A percentile compares a stretch with the other conserved stretches of the same genome.
Evolutionary conservation across 2,113 vertebrate genomes (phyloP).

Genomic region (Passer montanus): DNA sequence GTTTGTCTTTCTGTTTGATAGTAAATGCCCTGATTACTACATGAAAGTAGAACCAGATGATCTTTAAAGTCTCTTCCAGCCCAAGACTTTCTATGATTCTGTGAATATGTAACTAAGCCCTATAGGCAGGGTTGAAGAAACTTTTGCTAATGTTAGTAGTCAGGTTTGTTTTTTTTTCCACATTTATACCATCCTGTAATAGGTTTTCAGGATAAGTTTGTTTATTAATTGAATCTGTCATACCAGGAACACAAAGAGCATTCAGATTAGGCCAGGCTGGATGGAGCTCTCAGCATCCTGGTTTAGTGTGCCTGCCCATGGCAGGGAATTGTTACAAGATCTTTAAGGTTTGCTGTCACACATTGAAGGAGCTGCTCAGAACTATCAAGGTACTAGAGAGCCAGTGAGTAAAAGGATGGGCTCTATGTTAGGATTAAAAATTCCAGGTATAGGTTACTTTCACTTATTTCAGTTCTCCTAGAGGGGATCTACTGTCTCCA

Average conservation of each 20-base stretch:
- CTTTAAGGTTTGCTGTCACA: neutral
- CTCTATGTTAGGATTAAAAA: neutral
- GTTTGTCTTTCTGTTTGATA: neutral
- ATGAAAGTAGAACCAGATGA: neutral
- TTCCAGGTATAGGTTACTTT: neutral
- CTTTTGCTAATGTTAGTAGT: neutral
- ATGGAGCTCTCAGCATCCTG: neutral
- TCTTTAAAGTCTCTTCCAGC: neutral
- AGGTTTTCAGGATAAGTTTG: neutral
- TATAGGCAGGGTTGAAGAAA: neutral
- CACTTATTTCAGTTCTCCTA: conserved; percentile 44
- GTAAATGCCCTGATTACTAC: neutral
- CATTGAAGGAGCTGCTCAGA: neutral
- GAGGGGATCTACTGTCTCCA: conserved; percentile 45
- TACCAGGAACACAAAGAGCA: neutral
- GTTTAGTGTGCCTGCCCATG: neutral
- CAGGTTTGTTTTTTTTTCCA: neutral
- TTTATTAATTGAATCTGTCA: conserved; percentile 17
- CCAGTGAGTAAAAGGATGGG: neutral
- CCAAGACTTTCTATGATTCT: neutral
- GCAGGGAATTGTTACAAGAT: neutral
- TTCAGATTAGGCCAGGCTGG: neutral
- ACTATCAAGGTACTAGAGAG: neutral
- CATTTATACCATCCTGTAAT: neutral
- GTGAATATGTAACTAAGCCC: neutral